phyloP scores from a whole-genome alignment of 2,888 invertebrate species.

The Apamea sordens region DNA sequence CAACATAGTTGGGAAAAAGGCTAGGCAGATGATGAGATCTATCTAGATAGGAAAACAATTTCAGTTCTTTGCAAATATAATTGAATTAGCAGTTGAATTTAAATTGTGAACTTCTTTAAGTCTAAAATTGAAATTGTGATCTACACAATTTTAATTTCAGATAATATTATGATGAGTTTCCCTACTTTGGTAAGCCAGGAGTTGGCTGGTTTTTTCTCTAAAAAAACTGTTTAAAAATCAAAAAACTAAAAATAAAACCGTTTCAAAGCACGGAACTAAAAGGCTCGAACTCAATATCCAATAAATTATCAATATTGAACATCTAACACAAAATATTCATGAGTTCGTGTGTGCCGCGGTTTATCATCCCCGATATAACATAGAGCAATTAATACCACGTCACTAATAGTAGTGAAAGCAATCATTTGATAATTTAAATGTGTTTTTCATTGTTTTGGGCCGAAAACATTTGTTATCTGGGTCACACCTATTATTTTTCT shows the following conservation, averaged over 20 bases:
- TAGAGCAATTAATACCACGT: slow-evolving; percentile 49
- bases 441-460: slow-evolving; percentile 53
- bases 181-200: not conserved
- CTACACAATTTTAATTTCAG: no score
- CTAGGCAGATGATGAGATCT: not conserved
- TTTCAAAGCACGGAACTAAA: slow-evolving; percentile 6
- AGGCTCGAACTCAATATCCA: slow-evolving; percentile 33
- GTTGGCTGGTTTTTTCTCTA: not conserved
- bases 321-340: slow-evolving; percentile 63
- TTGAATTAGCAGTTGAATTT: no score
- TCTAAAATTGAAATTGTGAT: no score
- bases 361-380: slow-evolving; percentile 48
- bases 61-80: no score
- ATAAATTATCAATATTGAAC: slow-evolving; percentile 62
- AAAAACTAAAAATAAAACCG: not conserved
- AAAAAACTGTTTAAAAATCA: not conserved
- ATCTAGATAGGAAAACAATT: not conserved
- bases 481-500: not conserved
- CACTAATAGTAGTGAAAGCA: slow-evolving; percentile 32
- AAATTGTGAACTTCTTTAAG: no score
- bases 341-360: slow-evolving; percentile 37
- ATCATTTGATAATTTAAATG: slow-evolving; percentile 61
- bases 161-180: not conserved
- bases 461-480: slow-evolving; percentile 22
- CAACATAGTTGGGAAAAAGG: no score